Evolutionary conservation across 2,888 invertebrate genomes (phyloP), one percentile per base, ranked within the genome.

Genomic region (Cheilosia variabilis): DNA sequence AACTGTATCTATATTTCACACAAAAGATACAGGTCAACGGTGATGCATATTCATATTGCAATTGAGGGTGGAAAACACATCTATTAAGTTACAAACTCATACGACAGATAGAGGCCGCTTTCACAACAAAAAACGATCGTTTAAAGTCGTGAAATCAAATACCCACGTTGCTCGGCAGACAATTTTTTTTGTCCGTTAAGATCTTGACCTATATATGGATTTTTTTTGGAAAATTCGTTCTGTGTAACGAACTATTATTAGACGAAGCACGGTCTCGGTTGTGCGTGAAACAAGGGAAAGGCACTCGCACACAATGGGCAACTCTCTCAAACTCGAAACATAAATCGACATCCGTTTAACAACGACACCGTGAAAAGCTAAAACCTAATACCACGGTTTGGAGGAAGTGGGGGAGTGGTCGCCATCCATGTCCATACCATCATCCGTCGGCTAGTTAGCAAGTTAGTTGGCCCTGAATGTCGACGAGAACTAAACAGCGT

Each of bases 61-160:
- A 57, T 13, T 31, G 52, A 53, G 58, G 76, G 76, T 62, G 47
- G 43, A 31, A 75, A 63, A 24, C 31, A 31, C 55, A 66, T 53
- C 62, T 63, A 73, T 78, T 60, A 43, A 57, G 72, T 68, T 62
- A 63, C 57, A 58, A 82, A 53, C 43, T 45, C 68, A 58, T 47
- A 65, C 45, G 69, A 73, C 63, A 69, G 79, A 83, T 66, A 58
- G 41, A 55, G 69, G 66, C 71, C 77, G 80, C 84, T 80, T 84
- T 84, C 84, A 71, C 84, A 84, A 84, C 69, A 73, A 79, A 73
- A 83, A 63, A 60, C 69, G 57, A 84, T 80, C 84, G 80, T 80
- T 84, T 76, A 80, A 10, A 50, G 24, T 84, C 60, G 31, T 4
- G 80, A 80, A 80, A 84, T 79, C 75, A 80, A 71, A 84, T 75